Base-by-base conservation (phyloP, 2,113 vertebrate species). In the Archilochus colubris region DNA sequence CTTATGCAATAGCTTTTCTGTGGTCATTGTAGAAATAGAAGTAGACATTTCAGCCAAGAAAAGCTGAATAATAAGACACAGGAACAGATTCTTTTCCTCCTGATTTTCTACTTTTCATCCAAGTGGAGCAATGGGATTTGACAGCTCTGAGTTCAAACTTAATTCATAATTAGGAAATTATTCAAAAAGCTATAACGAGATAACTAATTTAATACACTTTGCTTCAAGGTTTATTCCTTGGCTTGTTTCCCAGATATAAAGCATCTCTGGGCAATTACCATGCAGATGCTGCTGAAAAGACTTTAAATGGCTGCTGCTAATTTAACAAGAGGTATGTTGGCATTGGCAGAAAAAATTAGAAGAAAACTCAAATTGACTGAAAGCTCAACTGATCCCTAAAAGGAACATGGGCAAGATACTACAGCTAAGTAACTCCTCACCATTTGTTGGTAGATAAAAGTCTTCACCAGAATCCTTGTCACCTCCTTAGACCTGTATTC, bases 221-320 rank as follows among this genome's bases (percentile, higher is more conserved):
- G 97, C 98, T 97, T 97, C 97, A 96, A 98, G 97, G 97, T 97
- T 97, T 96, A 97, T 97, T 97, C 95, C 88, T 97, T 98, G 98
- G 98, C 98, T 59, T 61, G 90, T 77, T 97, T 98, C 98, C 97
- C 98, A 96, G 97, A 95, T 96, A 95, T 27, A 97, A 97, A 97
- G 93, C 86, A 94, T 97, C 96, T 97, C 97, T 95, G 58, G 94
- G 94, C 88, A 97, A 98, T 97, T 97, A 97, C 82, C 93, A 97
- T 93, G 96, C 97, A 97, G 97, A 98, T 98, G 97, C 95, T 88
- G 82, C 95, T 74, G 91, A 93, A 96, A 96, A 95, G 97, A 96
- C 96, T 96, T 96, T 94, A 95, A 97, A 96, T 96, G 96, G 94
- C 87, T 94, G 95, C 89, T 94, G 96, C 94, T 98, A 97, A 98